Percentiles rank a stretch among this genome's conserved stretches.
Evolutionary conservation across 2,888 invertebrate species (phyloP).

Genomic region (Andrena haemorrhoa): DNA sequence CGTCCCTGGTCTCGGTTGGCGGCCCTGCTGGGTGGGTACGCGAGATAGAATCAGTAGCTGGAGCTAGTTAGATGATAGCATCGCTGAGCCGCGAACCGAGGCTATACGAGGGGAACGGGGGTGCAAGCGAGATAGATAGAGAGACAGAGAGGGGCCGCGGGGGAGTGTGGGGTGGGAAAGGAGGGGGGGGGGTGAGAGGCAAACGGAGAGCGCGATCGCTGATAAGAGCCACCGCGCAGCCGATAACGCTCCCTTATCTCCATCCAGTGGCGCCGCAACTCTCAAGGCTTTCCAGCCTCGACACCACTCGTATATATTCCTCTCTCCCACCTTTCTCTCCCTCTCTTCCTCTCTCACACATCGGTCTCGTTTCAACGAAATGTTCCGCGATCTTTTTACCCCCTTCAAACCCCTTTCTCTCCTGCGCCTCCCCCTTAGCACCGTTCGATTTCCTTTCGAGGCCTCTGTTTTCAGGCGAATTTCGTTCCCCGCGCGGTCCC

Average conservation of each 20-base stretch:
- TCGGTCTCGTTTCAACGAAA: slow-evolving; percentile 63
- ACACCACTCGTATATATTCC: slow-evolving; percentile 64
- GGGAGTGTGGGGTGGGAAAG: slow-evolving; percentile 63
- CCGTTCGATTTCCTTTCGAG: slow-evolving; percentile 40
- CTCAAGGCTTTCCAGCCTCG: slow-evolving; percentile 82
- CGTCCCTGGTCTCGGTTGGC: slow-evolving; percentile 78
- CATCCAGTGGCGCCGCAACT: slow-evolving; percentile 85
- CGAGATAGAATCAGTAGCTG: slow-evolving; percentile 86
- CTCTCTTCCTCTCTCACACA: not conserved
- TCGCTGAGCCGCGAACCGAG: slow-evolving; percentile 85
- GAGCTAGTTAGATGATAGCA: slow-evolving; percentile 87
- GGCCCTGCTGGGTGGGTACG: slow-evolving; percentile 82
- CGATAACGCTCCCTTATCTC: slow-evolving; percentile 85
- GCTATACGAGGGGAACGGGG: slow-evolving; percentile 74
- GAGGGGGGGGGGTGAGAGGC: slow-evolving; percentile 77
- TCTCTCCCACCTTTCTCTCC: slow-evolving; percentile 12
- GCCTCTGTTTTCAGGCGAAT: slow-evolving; percentile 9
- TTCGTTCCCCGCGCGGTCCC: too few relatives aligned
- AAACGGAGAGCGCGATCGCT: slow-evolving; percentile 86
- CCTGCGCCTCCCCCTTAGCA: not conserved
- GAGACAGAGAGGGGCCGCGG: slow-evolving; percentile 63
- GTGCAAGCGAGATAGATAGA: slow-evolving; percentile 72
- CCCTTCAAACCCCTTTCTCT: not conserved
- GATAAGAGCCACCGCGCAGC: slow-evolving; percentile 83
- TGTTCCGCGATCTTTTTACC: slow-evolving; percentile 58